phyloP scores from a whole-genome alignment of 2,797 vertebrate genomes.

The Danio kyathit region DNA sequence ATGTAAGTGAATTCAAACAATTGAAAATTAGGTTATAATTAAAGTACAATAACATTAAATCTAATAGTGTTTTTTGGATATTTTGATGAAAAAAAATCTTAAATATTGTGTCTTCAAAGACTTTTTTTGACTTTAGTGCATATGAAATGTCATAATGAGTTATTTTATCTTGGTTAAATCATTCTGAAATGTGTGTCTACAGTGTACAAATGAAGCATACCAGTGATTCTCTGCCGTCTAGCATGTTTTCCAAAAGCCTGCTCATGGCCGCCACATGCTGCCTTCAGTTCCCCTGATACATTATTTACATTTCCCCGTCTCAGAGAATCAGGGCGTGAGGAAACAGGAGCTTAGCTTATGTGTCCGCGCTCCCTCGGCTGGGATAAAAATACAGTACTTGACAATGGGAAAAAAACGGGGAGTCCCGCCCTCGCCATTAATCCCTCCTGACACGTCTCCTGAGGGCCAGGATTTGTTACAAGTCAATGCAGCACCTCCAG shows the following conservation, averaged over 20 bases:
- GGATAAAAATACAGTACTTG: constrained; percentile 75
- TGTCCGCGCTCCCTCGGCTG: constrained; percentile 48
- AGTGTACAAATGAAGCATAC: no score
- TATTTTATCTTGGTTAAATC: no score
- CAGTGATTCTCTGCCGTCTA: constrained; percentile 35
- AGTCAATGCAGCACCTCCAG: constrained; percentile 78
- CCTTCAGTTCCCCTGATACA: constrained; percentile 71
- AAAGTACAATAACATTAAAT: no score
- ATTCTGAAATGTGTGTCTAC: no score
- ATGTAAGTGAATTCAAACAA: no score
- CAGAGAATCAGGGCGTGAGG: constrained; percentile 77
- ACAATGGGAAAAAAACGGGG: constrained; percentile 80
- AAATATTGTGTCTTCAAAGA: no score
- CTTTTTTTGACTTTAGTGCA: no score
- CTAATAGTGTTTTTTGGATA: no score
- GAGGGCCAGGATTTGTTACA: constrained; percentile 80
- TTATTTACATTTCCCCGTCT: constrained; percentile 75
- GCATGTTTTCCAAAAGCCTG: constrained; percentile 43
- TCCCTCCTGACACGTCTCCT: constrained; percentile 82
- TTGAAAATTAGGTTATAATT: no score
- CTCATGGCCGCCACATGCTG: constrained; percentile 55
- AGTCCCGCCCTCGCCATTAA: constrained; percentile 77
- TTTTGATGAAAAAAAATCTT: no score
- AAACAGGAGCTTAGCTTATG: constrained; percentile 74
- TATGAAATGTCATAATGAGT: no score